Conservation (phyloP, 1,140 invertebrate species). For the Aricia agestis region DNA sequence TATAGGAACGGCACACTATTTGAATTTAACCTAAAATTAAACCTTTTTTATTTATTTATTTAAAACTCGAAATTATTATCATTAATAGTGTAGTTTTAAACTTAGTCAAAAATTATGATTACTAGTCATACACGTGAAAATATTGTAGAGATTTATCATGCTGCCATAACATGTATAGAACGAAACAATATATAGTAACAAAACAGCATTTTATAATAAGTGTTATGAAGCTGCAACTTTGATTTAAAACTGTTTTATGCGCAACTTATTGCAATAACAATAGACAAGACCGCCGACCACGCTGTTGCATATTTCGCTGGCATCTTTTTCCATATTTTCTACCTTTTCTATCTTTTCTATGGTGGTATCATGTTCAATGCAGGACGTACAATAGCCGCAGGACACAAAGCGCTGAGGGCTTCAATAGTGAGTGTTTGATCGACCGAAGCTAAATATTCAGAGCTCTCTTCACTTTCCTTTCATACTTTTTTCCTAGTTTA, state of each 20-base stretch:
- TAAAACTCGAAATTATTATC: too few relatives aligned
- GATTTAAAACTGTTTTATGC: neutral
- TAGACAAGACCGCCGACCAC: neutral
- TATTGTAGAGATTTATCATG: too few relatives aligned
- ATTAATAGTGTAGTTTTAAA: too few relatives aligned
- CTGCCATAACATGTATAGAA: too few relatives aligned
- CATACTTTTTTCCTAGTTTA: constrained; percentile 5
- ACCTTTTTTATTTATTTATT: too few relatives aligned
- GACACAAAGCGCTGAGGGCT: neutral
- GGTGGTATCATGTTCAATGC: constrained; percentile 2
- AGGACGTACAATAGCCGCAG: neutral
- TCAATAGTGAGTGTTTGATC: constrained; percentile 12
- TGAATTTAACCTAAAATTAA: too few relatives aligned
- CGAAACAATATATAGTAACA: too few relatives aligned
- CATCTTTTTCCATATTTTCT: neutral
- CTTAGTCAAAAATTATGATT: too few relatives aligned
- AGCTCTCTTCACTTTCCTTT: constrained; percentile 5
- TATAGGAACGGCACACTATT: too few relatives aligned
- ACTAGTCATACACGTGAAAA: too few relatives aligned
- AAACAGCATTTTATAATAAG: neutral
- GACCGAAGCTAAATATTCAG: constrained; percentile 11
- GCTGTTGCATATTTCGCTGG: neutral
- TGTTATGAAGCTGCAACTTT: neutral
- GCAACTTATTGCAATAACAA: neutral
- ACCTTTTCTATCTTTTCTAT: neutral